phyloP scores from a whole-genome alignment of 2,797 vertebrate genomes.

The Lagorchestes hirsutus region DNA sequence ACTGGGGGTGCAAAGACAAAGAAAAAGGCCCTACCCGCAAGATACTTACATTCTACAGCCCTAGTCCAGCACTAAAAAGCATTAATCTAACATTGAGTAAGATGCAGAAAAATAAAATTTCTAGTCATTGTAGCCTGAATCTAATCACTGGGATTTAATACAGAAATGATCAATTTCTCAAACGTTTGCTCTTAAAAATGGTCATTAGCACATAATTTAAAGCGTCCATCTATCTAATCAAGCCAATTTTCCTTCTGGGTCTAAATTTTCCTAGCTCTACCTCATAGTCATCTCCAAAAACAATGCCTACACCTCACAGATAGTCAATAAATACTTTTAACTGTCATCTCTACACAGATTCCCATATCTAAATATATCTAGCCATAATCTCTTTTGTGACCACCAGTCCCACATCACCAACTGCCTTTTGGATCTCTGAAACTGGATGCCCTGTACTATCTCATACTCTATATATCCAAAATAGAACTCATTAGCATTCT shows the following conservation, averaged over 20 bases:
- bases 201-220: background rate
- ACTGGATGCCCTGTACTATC: conserved; percentile 35
- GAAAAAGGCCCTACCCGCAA: background rate
- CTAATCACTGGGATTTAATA: conserved; percentile 54
- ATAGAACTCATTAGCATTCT: conserved; percentile 51
- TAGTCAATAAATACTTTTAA: background rate
- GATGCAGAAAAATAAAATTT: background rate
- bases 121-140: background rate
- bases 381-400: conserved; percentile 26
- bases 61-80: background rate
- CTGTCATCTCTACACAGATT: background rate
- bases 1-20: background rate
- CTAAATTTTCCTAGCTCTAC: background rate
- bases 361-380: conserved; percentile 40
- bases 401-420: conserved; percentile 48
- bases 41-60: background rate
- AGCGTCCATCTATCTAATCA: background rate
- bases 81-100: background rate
- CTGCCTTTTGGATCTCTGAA: conserved; percentile 67
- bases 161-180: conserved; percentile 54
- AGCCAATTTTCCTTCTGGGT: background rate
- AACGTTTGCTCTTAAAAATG: background rate
- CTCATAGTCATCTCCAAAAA: background rate
- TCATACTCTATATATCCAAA: conserved; percentile 50
- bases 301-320: background rate